Evolutionary conservation across 1,140 invertebrate genomes (phyloP), one percentile per base, ranked within the genome.

Genomic region (Neuroterus valhalla): DNA sequence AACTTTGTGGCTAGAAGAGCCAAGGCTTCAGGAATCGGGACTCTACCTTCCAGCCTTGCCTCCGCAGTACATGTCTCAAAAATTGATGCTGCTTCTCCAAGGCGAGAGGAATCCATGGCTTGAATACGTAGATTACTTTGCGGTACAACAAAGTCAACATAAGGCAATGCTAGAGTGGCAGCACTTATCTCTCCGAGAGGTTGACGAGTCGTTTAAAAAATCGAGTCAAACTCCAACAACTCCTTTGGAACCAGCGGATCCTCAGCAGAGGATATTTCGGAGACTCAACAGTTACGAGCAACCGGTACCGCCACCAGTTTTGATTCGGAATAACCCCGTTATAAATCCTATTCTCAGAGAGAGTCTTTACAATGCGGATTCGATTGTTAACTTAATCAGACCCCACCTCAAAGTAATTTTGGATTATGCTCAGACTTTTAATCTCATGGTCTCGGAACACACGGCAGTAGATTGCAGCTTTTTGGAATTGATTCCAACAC

Each of bases 1-100:
- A 76, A 90, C 88, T 2, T 87, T 96, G 2, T 97, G 96, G 96
- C 86, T 96, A 66, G 95, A 96, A 83, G 95, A 96, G 82, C 93
- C 94, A 5, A 88, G 93, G 75, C 88, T 96, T 5, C 94, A 94
- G 82, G 93, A 95, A 82, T 88, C 92, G 2, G 92, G 92, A 26
- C 83, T 95, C 3, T 94, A 94, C 86, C 86, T 95, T n/a, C 93
- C 93, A 19, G 92, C 93, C 31, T 87, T 96, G 45, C 95, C 95
- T 14, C 92, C 93, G 0, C 94, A 95, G 75, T 95, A 94, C 78
- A 92, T 94, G 88, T 90, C 92, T 10, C 89, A 91, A 71, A 91
- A 93, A 73, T 81, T 93, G 48, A 67, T 89, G 12, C 75, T 86
- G 38, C 85, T 94, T 42, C 88, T 93, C 31, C 90, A 92, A 78